Evolutionary conservation across 1,140 invertebrate genomes (phyloP).

Genomic region (Hetaerina americana): DNA sequence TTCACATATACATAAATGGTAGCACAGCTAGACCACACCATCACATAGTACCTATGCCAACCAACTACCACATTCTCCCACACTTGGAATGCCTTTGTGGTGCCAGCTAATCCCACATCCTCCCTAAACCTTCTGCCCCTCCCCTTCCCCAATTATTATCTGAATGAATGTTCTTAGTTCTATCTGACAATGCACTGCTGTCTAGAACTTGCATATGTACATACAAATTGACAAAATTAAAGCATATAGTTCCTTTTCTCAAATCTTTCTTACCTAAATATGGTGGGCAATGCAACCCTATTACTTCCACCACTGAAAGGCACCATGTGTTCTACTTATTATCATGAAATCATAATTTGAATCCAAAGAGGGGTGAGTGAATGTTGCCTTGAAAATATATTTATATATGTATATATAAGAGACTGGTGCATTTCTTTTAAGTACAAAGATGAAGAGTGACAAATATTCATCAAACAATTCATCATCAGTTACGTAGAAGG

Average conservation of each 20-base stretch:
- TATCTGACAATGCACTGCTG: not conserved
- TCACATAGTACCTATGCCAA: not conserved
- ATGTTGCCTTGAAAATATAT: not conserved
- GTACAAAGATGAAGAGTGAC: not conserved
- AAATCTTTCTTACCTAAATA: not conserved
- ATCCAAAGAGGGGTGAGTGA: not conserved
- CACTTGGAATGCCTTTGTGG: too few relatives aligned
- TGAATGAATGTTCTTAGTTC: too few relatives aligned
- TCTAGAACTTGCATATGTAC: not conserved
- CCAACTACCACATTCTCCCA: not conserved
- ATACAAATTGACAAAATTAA: conserved; percentile 1
- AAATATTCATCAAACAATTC: too few relatives aligned
- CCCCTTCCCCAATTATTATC: too few relatives aligned
- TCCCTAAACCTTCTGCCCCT: too few relatives aligned
- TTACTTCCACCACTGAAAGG: not conserved
- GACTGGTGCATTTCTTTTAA: not conserved
- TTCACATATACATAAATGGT: not conserved
- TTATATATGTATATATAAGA: too few relatives aligned
- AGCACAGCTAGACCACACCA: too few relatives aligned
- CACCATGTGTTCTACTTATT: not conserved
- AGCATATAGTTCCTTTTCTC: not conserved
- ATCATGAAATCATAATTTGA: not conserved
- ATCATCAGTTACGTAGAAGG: too few relatives aligned
- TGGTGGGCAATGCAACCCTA: not conserved
- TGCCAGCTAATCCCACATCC: too few relatives aligned